Evolutionary conservation across 2,113 vertebrate genomes (phyloP).

Genomic region (Carlito syrichta): DNA sequence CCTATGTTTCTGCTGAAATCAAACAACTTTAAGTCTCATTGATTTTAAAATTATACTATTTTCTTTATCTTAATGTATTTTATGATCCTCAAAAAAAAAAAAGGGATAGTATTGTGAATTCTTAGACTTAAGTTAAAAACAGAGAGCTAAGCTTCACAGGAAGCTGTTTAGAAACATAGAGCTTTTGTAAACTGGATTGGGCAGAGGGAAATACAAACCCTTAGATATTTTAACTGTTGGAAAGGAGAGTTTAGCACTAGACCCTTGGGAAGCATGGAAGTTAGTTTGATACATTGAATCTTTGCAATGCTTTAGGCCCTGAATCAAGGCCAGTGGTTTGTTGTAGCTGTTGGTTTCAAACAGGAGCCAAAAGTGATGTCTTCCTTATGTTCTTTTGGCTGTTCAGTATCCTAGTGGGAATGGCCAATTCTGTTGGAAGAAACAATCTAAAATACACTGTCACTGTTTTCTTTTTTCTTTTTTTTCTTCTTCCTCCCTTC

Average conservation of each 20-base stretch:
- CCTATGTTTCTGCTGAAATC: background rate
- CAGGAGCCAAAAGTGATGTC: constrained; percentile 80
- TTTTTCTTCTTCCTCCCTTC: too few relatives aligned
- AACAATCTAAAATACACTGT: constrained; percentile 62
- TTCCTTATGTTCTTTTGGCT: constrained; percentile 83
- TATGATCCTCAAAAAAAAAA: background rate
- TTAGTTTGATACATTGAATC: background rate
- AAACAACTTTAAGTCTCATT: background rate
- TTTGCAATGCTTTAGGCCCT: constrained; percentile 71
- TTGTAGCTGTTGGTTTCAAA: constrained; percentile 86
- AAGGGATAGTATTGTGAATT: background rate
- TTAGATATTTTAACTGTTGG: background rate
- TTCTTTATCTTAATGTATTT: background rate
- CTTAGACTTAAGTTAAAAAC: background rate
- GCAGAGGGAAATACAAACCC: background rate
- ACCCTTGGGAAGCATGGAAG: background rate
- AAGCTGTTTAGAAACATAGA: background rate
- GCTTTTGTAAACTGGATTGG: background rate
- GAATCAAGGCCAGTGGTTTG: constrained; percentile 85
- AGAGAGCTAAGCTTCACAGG: background rate
- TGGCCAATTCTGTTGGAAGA: constrained; percentile 83
- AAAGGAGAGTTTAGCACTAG: background rate
- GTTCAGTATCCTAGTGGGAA: constrained; percentile 63
- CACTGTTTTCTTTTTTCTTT: background rate
- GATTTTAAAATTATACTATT: background rate